These are phyloP conservation scores for Polydrusus tereticollis DNA, from an alignment of 2,888 invertebrate species.

Conservation along the genomic window DNA sequence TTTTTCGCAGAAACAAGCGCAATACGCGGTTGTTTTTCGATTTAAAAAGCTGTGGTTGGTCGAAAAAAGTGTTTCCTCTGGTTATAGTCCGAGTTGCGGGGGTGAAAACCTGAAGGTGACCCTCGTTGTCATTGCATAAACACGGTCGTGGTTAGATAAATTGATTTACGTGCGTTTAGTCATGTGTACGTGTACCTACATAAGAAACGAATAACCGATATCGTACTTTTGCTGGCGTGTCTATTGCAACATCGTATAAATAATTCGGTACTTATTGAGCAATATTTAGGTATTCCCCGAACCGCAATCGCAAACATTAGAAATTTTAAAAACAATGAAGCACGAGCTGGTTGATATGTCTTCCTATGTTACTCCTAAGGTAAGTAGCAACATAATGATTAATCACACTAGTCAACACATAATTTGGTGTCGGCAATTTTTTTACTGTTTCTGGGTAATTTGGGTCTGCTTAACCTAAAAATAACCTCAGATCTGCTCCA, in stretches of 20 bases:
- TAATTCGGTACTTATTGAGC: neutral
- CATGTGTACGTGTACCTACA: neutral
- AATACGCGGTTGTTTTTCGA: neutral
- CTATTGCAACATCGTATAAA: neutral
- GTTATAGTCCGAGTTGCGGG: neutral
- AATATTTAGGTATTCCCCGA: neutral
- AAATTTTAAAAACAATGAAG: conserved; percentile 21
- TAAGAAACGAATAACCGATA: neutral
- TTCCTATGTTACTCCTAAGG: conserved; percentile 30
- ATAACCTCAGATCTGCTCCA: too few relatives aligned
- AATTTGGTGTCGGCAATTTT: too few relatives aligned
- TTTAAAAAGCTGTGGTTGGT: neutral
- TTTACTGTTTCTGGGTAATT: too few relatives aligned
- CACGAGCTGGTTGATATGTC: conserved; percentile 29
- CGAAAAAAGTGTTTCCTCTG: neutral
- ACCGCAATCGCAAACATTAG: neutral
- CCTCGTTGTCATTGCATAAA: neutral
- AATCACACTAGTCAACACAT: too few relatives aligned
- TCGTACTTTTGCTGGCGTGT: neutral
- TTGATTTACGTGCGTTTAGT: neutral
- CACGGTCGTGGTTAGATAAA: too few relatives aligned
- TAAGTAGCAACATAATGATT: neutral
- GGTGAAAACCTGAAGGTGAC: conserved; percentile 24
- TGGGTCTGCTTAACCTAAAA: too few relatives aligned
- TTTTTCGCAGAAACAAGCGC: conserved; percentile 7